These are phyloP conservation scores for Stichodactyla mertensii DNA, from an alignment of 64 coral and sea anemone species.

Conservation along the genomic window DNA sequence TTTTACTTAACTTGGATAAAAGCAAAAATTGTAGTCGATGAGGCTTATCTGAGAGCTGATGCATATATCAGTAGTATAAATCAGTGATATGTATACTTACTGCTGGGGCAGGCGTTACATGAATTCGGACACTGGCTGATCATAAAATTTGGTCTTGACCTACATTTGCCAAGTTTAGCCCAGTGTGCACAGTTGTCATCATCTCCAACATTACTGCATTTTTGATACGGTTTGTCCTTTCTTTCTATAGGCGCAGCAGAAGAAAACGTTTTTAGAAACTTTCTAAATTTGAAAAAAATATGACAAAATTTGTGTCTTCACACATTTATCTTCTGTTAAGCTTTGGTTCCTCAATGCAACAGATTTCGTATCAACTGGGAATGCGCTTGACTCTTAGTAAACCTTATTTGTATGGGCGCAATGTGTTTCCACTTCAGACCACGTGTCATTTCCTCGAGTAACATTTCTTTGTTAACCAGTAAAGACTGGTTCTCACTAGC, in stretches of 20 bases:
- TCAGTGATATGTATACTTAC: constrained; percentile 16
- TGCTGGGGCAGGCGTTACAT: constrained; percentile 48
- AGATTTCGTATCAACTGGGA: too few species aligned
- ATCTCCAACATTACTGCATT: constrained; percentile 24
- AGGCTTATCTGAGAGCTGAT: too few species aligned
- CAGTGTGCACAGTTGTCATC: constrained; percentile 49
- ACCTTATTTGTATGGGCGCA: too few species aligned
- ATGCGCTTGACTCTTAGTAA: too few species aligned
- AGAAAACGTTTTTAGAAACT: background rate
- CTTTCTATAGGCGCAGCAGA: background rate
- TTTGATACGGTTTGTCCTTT: background rate
- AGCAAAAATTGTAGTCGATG: background rate
- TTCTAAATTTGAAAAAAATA: background rate
- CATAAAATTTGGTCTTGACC: constrained; percentile 37
- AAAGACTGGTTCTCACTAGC: too few species aligned
- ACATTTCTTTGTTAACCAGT: too few species aligned
- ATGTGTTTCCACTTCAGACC: too few species aligned
- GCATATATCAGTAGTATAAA: too few species aligned
- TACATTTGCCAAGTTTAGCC: constrained; percentile 49
- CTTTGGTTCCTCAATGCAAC: too few species aligned
- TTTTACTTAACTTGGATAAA: background rate
- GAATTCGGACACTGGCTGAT: constrained; percentile 45
- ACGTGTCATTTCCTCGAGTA: too few species aligned
- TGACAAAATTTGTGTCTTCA: too few species aligned
- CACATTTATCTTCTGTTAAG: too few species aligned